These are phyloP conservation scores for Heliconius sara DNA, from an alignment of 2,888 invertebrate genomes.

Conservation along the genomic window DNA sequence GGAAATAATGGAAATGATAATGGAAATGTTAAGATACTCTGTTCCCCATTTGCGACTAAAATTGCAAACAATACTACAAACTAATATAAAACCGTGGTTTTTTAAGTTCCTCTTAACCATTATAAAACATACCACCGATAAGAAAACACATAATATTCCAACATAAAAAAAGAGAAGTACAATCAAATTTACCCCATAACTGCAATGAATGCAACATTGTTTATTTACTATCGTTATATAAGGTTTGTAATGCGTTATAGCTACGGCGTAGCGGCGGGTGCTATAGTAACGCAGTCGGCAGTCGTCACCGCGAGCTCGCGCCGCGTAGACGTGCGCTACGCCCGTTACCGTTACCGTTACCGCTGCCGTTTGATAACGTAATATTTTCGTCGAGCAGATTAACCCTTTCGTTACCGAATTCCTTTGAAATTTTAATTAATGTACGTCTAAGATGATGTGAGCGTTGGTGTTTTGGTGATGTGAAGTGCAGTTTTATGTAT, in stretches of 20 bases:
- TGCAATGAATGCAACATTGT: slow-evolving; percentile 44
- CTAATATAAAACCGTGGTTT: background rate
- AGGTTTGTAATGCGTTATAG: slow-evolving; percentile 50
- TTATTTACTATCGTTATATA: slow-evolving; percentile 51
- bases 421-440: slow-evolving; percentile 51
- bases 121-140: background rate
- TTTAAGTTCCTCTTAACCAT: background rate
- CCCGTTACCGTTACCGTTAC: slow-evolving; percentile 8
- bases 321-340: slow-evolving; percentile 69
- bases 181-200: slow-evolving; percentile 21
- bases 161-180: background rate
- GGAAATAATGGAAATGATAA: too few species aligned
- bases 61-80: background rate
- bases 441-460: slow-evolving; percentile 51
- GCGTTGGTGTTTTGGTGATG: slow-evolving; percentile 45
- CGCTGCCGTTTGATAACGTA: slow-evolving; percentile 26
- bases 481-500: slow-evolving; percentile 52
- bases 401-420: slow-evolving; percentile 49
- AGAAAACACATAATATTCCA: background rate
- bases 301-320: slow-evolving; percentile 68
- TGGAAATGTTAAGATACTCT: too few species aligned
- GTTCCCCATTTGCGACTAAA: too few species aligned
- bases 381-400: slow-evolving; percentile 21
- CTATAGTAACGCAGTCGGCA: slow-evolving; percentile 81
- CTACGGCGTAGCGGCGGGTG: slow-evolving; percentile 71